Evolutionary conservation across 2,888 invertebrate species (phyloP).

Genomic region (Hermaeophaga mercurialis): DNA sequence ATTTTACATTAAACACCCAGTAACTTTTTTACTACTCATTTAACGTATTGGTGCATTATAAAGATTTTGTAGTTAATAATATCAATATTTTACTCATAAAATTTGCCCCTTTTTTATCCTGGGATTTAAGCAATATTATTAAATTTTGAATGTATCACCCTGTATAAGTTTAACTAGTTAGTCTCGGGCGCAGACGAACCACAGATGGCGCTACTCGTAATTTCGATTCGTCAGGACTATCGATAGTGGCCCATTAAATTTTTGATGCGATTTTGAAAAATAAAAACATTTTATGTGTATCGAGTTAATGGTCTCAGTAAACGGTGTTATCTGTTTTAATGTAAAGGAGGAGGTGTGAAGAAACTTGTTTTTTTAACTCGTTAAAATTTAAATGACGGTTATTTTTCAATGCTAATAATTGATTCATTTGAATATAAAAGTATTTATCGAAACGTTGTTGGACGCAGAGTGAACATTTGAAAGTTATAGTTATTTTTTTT

Average conservation of each 20-base stretch:
- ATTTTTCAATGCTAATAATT: slow-evolving; percentile 51
- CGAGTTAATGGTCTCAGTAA: slow-evolving; percentile 42
- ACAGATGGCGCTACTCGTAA: slow-evolving; percentile 13
- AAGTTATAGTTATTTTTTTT: too few species aligned
- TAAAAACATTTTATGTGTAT: slow-evolving; percentile 40
- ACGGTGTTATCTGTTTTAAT: slow-evolving; percentile 42
- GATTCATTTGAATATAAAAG: slow-evolving; percentile 52
- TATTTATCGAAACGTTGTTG: slow-evolving; percentile 48
- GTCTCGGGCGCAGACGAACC: background rate
- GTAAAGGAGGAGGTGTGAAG: slow-evolving; percentile 48
- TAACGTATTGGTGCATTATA: too few species aligned
- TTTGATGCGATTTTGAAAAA: slow-evolving; percentile 33
- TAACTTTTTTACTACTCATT: too few species aligned
- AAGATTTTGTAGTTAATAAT: too few species aligned
- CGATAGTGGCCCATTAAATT: slow-evolving; percentile 36
- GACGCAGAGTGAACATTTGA: slow-evolving; percentile 40
- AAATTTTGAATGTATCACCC: too few species aligned
- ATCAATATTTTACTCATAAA: too few species aligned
- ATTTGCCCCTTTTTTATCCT: too few species aligned
- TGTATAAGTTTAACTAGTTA: too few species aligned
- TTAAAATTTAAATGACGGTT: slow-evolving; percentile 48
- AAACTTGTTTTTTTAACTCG: slow-evolving; percentile 48
- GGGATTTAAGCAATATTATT: too few species aligned
- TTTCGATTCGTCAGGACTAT: slow-evolving; percentile 11
- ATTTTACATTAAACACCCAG: too few species aligned